phyloP scores from a whole-genome alignment of 1,140 invertebrate genomes.

The Caligus rogercresseyi region DNA sequence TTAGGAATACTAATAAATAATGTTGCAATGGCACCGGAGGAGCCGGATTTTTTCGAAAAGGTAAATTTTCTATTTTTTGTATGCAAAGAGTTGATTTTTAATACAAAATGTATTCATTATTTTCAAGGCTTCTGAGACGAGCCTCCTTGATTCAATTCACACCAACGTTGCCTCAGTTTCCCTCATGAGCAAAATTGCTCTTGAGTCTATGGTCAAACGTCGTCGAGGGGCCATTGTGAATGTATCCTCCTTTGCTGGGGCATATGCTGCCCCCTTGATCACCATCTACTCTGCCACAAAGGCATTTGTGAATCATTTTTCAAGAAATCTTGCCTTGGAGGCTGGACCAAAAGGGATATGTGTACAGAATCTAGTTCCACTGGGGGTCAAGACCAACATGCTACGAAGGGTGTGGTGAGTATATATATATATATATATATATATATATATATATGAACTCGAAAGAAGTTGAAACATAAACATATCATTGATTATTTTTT shows the following conservation, averaged over 20 bases:
- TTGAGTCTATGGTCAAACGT: neutral
- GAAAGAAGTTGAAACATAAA: too few species aligned
- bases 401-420: neutral
- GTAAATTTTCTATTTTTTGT: too few species aligned
- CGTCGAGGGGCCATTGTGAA: constrained; percentile 33
- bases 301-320: constrained; percentile 30
- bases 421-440: too few species aligned
- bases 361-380: neutral
- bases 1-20: neutral
- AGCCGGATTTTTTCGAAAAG: neutral
- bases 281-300: constrained; percentile 36
- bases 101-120: too few species aligned
- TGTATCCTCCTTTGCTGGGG: constrained; percentile 32
- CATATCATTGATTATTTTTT: too few species aligned
- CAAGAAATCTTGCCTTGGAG: constrained; percentile 16
- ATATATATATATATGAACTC: too few species aligned
- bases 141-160: neutral
- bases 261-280: constrained; percentile 33
- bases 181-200: neutral
- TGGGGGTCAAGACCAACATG: neutral
- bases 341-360: neutral
- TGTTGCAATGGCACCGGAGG: neutral
- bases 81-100: too few species aligned
- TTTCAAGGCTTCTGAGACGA: neutral
- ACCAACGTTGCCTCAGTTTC: neutral